Conservation (phyloP, 2,113 vertebrate species). For the Siniperca chuatsi region DNA sequence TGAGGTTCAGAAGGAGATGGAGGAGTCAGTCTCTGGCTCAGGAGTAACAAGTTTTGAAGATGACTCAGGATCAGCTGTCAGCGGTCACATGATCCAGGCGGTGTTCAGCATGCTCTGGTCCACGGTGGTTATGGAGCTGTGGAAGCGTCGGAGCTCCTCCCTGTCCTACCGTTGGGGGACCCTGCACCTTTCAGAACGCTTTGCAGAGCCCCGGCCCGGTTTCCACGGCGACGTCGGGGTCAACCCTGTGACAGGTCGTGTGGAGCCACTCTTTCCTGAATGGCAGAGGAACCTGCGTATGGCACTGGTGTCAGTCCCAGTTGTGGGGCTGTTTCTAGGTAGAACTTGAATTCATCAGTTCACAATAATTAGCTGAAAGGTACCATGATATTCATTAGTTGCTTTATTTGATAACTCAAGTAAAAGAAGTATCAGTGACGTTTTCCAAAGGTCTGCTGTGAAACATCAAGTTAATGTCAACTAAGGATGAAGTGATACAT, state of each 20-base stretch:
- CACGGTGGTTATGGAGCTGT: slow-evolving; percentile 86
- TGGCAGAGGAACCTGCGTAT: slow-evolving; percentile 83
- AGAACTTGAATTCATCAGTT: not conserved
- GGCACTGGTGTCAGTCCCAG: slow-evolving; percentile 82
- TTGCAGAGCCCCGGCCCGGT: slow-evolving; percentile 83
- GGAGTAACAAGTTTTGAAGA: not conserved
- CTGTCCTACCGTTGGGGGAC: slow-evolving; percentile 86
- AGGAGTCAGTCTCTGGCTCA: slow-evolving; percentile 50
- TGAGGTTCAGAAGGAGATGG: slow-evolving; percentile 62
- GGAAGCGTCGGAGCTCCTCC: slow-evolving; percentile 84
- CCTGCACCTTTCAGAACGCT: slow-evolving; percentile 79
- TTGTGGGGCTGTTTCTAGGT: slow-evolving; percentile 84
- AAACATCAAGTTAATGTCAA: too few species aligned
- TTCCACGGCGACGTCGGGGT: slow-evolving; percentile 81
- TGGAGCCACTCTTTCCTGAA: slow-evolving; percentile 84
- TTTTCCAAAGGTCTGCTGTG: too few species aligned
- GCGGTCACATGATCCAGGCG: slow-evolving; percentile 84
- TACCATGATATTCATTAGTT: not conserved
- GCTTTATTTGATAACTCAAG: not conserved
- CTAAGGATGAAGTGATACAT: too few species aligned
- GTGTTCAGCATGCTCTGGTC: slow-evolving; percentile 88
- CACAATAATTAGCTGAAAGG: not conserved
- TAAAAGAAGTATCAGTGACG: not conserved
- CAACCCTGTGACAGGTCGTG: slow-evolving; percentile 83
- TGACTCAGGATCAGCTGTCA: slow-evolving; percentile 55